Percentiles rank a stretch among this genome's conserved stretches.
These are phyloP conservation scores for Poeciliopsis presidionis DNA, from an alignment of 2,797 vertebrate genomes.

Conservation along the genomic window DNA sequence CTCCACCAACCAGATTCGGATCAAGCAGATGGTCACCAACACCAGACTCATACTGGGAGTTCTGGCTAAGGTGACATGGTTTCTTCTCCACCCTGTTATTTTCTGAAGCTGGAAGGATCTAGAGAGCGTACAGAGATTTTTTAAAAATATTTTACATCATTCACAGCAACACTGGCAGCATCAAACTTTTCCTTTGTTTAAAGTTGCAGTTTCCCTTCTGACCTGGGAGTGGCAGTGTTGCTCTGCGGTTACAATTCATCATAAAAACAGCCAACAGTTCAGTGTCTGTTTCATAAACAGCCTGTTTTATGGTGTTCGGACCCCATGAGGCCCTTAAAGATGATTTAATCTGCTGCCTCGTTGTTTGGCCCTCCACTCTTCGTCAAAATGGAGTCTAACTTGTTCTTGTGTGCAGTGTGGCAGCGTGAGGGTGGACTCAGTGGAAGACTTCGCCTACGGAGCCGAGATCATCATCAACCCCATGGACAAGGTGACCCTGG, in stretches of 20 bases:
- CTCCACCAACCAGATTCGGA: conserved; percentile 69
- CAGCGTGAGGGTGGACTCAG: conserved; percentile 88
- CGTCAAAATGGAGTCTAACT: not conserved
- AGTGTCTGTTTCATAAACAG: not conserved
- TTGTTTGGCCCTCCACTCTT: not conserved
- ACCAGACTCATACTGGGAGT: conserved; percentile 88
- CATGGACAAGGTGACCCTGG: conserved; percentile 77
- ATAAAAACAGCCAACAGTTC: not conserved
- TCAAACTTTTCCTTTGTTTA: not conserved
- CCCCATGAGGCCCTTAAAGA: not conserved
- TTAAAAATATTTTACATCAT: not conserved
- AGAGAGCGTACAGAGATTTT: not conserved
- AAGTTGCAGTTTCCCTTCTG: not conserved
- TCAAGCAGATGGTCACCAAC: conserved; percentile 87
- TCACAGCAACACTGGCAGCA: not conserved
- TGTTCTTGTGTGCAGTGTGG: conserved; percentile 64
- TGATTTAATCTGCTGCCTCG: not conserved
- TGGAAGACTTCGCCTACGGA: conserved; percentile 93
- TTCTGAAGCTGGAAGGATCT: not conserved
- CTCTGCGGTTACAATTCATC: not conserved
- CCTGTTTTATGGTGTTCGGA: not conserved
- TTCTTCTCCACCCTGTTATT: not conserved
- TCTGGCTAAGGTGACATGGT: conserved; percentile 73
- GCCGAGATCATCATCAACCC: conserved; percentile 86
- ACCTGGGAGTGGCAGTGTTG: not conserved